phyloP scores from a whole-genome alignment of 2,113 vertebrate genomes.

The Cavia aperea region DNA sequence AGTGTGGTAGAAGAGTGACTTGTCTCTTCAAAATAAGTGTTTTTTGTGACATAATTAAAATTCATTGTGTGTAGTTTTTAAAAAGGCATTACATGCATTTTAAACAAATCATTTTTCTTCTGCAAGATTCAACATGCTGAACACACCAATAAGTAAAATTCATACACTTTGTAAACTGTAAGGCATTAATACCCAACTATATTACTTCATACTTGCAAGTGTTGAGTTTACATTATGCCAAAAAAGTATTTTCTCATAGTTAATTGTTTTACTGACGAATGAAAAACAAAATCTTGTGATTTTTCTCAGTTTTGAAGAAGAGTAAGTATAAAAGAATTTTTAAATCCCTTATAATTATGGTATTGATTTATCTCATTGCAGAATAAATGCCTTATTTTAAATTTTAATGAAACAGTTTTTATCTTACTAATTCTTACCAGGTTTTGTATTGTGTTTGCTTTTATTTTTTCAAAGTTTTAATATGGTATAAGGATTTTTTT shows the following conservation, averaged over 20 bases:
- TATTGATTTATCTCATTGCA: background rate
- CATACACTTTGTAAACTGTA: background rate
- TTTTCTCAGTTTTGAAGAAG: background rate
- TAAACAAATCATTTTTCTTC: background rate
- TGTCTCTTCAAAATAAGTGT: background rate
- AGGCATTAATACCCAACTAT: background rate
- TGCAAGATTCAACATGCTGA: background rate
- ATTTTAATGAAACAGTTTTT: background rate
- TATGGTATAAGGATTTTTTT: background rate
- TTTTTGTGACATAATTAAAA: background rate
- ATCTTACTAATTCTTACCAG: background rate
- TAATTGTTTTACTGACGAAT: background rate
- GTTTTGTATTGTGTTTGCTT: background rate
- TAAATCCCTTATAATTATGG: background rate
- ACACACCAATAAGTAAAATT: background rate
- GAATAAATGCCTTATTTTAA: background rate
- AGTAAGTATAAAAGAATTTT: background rate
- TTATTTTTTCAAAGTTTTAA: background rate
- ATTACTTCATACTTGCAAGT: background rate
- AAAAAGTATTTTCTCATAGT: background rate
- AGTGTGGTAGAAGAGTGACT: background rate
- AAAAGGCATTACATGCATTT: background rate
- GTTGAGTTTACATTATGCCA: background rate
- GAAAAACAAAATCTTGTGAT: background rate
- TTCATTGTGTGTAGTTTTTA: background rate